phyloP scores from a whole-genome alignment of 2,113 vertebrate species.

The Myodes glareolus region DNA sequence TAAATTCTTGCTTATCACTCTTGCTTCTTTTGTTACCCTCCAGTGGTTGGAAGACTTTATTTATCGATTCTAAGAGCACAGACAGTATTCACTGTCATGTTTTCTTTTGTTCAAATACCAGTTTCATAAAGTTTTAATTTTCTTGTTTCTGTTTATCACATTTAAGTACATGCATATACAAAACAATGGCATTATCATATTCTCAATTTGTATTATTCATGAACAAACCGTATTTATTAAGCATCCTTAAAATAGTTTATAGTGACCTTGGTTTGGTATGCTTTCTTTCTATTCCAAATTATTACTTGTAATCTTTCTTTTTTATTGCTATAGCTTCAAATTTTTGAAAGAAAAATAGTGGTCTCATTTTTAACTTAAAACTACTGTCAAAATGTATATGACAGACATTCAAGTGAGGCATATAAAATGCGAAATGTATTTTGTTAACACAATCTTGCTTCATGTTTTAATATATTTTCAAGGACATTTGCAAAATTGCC shows the following conservation, averaged over 20 bases:
- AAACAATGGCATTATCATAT: constrained; percentile 16
- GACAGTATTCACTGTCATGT: background rate
- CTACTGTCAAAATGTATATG: constrained; percentile 28
- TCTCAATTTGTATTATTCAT: constrained; percentile 9
- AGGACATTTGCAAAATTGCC: constrained; percentile 52
- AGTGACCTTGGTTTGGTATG: background rate
- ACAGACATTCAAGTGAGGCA: background rate
- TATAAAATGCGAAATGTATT: constrained; percentile 58
- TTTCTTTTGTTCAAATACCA: constrained; percentile 45
- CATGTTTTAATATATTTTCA: constrained; percentile 57
- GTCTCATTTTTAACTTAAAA: constrained; percentile 21
- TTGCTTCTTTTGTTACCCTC: background rate
- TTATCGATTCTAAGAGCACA: background rate
- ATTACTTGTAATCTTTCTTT: constrained; percentile 21
- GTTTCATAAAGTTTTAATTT: constrained; percentile 41
- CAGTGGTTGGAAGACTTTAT: background rate
- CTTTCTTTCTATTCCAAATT: constrained; percentile 56
- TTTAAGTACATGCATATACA: constrained; percentile 38
- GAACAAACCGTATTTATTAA: constrained; percentile 45
- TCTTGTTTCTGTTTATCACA: background rate
- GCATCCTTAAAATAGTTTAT: constrained; percentile 28
- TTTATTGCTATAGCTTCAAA: constrained; percentile 16
- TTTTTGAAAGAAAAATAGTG: background rate
- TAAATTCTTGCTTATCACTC: background rate
- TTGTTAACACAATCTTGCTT: constrained; percentile 50